A percentile compares a stretch with the other conserved stretches of the same genome.
These are phyloP conservation scores for Lycopodina hypogea DNA, from an alignment of 37 sponge, comb jelly and placozoan species.

Conservation along the genomic window DNA sequence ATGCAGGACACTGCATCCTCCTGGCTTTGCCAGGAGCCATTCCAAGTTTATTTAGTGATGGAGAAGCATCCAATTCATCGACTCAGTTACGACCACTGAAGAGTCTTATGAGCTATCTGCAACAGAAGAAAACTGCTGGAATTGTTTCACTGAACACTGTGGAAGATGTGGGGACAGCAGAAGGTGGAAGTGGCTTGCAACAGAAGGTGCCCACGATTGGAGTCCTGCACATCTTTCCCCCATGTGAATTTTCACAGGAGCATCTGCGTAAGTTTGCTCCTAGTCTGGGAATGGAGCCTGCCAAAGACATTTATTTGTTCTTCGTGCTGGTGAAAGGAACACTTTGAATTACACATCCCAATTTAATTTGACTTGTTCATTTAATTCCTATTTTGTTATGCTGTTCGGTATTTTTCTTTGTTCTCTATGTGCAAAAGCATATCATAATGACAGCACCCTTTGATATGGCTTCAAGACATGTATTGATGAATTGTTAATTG, in stretches of 20 bases:
- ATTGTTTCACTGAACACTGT: constrained; percentile 79
- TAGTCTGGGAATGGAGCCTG: constrained; percentile 65
- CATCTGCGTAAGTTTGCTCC: constrained; percentile 81
- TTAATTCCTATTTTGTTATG: no score
- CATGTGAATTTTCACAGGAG: constrained; percentile 85
- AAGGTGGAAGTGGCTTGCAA: background rate
- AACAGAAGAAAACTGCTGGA: constrained; percentile 94
- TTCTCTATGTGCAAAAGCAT: no score
- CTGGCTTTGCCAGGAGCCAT: constrained; percentile 79
- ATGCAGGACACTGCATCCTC: constrained; percentile 87
- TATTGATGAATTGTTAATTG: no score
- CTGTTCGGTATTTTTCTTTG: no score
- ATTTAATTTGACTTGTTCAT: no score
- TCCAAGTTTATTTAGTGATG: constrained; percentile 18
- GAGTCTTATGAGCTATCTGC: constrained; percentile 88
- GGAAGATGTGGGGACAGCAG: background rate
- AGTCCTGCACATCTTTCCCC: constrained; percentile 93
- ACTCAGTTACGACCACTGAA: constrained; percentile 75
- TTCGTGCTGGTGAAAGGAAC: constrained; percentile 85
- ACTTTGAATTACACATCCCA: no score
- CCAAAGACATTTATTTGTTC: constrained; percentile 91
- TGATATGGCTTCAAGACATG: no score
- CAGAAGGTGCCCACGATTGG: constrained; percentile 51
- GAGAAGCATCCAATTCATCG: background rate
- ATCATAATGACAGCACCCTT: no score